Evolutionary conservation across 2,113 vertebrate species (phyloP).

Genomic region (Gobio gobio): DNA sequence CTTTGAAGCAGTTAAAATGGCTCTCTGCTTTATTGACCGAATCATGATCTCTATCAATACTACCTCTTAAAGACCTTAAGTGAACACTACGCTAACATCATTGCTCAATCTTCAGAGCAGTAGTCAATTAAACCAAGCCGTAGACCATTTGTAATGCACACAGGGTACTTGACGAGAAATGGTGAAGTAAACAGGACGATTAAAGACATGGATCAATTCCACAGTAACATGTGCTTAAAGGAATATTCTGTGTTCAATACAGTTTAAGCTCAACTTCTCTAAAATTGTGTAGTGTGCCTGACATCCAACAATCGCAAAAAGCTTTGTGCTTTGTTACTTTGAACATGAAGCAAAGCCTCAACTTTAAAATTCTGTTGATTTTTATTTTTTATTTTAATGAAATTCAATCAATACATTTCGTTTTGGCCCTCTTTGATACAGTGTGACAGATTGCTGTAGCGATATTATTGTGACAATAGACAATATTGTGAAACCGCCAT

Average conservation of each 20-base stretch:
- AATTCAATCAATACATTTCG: too few species aligned
- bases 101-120: background rate
- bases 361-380: too few species aligned
- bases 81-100: background rate
- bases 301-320: too few species aligned
- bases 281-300: too few species aligned
- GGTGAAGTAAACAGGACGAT: background rate
- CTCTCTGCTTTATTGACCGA: background rate
- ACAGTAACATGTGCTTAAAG: background rate
- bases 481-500: too few species aligned
- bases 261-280: background rate
- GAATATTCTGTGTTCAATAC: conserved; percentile 2
- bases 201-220: background rate
- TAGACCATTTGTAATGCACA: background rate
- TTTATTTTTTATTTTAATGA: too few species aligned
- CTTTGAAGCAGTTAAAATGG: background rate
- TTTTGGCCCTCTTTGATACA: too few species aligned
- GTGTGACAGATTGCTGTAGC: too few species aligned
- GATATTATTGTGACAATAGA: too few species aligned
- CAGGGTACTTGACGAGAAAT: background rate
- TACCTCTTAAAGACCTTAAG: conserved; percentile 19
- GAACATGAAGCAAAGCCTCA: too few species aligned
- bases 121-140: background rate
- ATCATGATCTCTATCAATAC: conserved; percentile 1
- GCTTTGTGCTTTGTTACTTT: too few species aligned